phyloP scores from a whole-genome alignment of 2,113 vertebrate species.

The Falco punctatus region DNA sequence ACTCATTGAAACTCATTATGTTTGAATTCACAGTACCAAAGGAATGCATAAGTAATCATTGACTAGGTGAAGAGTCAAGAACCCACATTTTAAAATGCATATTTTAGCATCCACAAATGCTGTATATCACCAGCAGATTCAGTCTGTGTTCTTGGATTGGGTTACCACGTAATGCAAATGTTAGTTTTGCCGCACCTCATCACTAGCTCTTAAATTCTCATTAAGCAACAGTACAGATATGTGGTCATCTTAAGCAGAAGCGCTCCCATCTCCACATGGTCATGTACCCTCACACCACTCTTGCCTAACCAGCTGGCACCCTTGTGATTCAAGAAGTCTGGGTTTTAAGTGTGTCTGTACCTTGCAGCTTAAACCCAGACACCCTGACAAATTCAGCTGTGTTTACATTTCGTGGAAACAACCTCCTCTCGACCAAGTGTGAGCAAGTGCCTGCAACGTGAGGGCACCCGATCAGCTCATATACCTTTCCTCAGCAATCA shows the following conservation, averaged over 20 bases:
- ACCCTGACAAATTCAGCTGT: not conserved
- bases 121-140: not conserved
- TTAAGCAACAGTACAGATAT: not conserved
- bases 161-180: not conserved
- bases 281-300: not conserved
- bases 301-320: not conserved
- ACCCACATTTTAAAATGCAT: not conserved
- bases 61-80: conserved; percentile 47
- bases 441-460: not conserved
- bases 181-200: not conserved
- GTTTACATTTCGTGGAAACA: not conserved
- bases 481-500: not conserved
- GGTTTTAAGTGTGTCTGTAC: not conserved
- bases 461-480: not conserved
- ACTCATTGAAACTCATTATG: conserved; percentile 26
- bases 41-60: conserved; percentile 47
- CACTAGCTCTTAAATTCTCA: not conserved
- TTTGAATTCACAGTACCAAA: not conserved
- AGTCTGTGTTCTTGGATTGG: not conserved
- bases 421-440: not conserved
- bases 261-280: not conserved
- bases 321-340: not conserved
- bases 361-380: not conserved
- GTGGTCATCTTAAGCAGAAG: not conserved
- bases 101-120: not conserved